These are phyloP conservation scores for Odontamblyopus lacepedii DNA, from an alignment of 2,797 vertebrate species.

Conservation along the genomic window DNA sequence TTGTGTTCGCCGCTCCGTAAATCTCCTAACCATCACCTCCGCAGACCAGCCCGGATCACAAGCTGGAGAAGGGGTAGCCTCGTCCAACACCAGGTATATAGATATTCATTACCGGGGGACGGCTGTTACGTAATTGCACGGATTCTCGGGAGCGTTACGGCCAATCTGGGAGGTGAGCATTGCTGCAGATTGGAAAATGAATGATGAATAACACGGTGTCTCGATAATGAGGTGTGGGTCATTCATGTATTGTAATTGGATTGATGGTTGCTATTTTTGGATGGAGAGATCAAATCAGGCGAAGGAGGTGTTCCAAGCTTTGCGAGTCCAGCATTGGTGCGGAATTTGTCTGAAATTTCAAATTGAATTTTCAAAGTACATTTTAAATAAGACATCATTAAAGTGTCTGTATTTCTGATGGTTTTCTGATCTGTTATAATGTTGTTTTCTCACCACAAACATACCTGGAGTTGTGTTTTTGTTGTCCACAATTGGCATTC, in stretches of 20 bases:
- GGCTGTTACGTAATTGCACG: conserved; percentile 55
- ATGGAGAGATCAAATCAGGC: background rate
- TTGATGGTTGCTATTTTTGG: conserved; percentile 7
- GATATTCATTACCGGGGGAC: background rate
- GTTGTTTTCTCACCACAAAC: no score
- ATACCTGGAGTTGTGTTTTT: no score
- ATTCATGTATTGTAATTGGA: conserved; percentile 18
- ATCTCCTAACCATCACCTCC: conserved; percentile 35
- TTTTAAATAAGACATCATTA: background rate
- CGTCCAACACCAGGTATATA: conserved; percentile 69
- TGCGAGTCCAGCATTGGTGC: background rate
- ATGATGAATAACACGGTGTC: conserved; percentile 9
- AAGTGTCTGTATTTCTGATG: no score
- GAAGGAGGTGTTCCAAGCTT: background rate
- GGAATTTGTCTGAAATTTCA: background rate
- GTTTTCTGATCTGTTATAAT: no score
- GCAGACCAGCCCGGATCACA: conserved; percentile 40
- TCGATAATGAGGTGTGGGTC: conserved; percentile 17
- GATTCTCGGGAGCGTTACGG: conserved; percentile 25
- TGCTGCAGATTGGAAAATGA: conserved; percentile 21
- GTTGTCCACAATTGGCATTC: no score
- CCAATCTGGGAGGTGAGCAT: conserved; percentile 3
- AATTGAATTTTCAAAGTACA: background rate
- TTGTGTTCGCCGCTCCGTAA: background rate
- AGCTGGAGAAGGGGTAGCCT: conserved; percentile 40